These are phyloP conservation scores for Lagria hirta DNA, from an alignment of 2,888 invertebrate species.

Conservation along the genomic window DNA sequence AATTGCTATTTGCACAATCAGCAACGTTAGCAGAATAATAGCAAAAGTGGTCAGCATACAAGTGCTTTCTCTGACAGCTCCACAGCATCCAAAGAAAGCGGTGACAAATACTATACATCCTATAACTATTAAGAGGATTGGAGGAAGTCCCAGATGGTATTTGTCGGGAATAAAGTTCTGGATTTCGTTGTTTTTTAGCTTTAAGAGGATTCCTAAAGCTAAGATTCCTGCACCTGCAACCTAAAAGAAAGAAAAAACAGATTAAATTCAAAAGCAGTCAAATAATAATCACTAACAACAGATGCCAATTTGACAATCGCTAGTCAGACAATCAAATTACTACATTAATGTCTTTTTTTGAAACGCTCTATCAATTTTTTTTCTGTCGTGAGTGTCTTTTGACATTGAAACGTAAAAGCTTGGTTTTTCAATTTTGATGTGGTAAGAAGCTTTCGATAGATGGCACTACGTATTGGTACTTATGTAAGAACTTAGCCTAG, in stretches of 20 bases:
- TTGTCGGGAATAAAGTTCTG: conserved; percentile 38
- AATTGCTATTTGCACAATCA: conserved; percentile 70
- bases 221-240: conserved; percentile 35
- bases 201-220: conserved; percentile 35
- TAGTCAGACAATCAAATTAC: no score
- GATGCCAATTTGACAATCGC: no score
- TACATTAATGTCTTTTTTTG: no score
- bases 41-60: conserved; percentile 46
- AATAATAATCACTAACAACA: not conserved
- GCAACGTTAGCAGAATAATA: conserved; percentile 64
- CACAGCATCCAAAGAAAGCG: conserved; percentile 47
- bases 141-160: conserved; percentile 36
- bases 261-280: not conserved
- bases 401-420: no score
- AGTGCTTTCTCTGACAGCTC: conserved; percentile 44
- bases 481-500: no score
- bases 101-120: conserved; percentile 45
- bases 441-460: no score
- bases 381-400: no score
- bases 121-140: conserved; percentile 39
- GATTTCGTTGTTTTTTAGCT: conserved; percentile 36
- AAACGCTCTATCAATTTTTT: no score
- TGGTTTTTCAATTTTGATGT: no score
- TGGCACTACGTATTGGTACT: no score
- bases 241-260: conserved; percentile 18